Conservation (phyloP, 2,797 vertebrate genomes). For the Pachyuromys duprasi region DNA sequence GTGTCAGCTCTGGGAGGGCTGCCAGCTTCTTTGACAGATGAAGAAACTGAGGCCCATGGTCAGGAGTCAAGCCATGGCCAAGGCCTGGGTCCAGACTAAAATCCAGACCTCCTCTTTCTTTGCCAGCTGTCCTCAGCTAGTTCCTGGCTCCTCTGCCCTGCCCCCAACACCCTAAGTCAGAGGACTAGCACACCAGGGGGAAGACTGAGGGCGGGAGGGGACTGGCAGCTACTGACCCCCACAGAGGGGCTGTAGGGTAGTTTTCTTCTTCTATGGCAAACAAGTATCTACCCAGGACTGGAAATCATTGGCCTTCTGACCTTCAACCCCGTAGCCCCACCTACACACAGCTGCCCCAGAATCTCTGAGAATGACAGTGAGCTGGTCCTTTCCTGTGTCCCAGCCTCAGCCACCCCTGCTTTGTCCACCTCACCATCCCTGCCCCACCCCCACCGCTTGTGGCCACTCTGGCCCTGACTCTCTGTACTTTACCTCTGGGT, state of each 20-base stretch:
- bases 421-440: background rate
- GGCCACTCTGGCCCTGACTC: background rate
- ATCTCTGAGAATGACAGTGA: background rate
- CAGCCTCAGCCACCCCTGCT: background rate
- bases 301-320: background rate
- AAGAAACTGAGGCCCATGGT: constrained; percentile 23
- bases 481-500: background rate
- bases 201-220: background rate
- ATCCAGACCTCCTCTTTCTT: background rate
- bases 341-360: too few relatives aligned
- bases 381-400: background rate
- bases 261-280: background rate
- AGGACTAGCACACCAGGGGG: too few relatives aligned
- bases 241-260: background rate
- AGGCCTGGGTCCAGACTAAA: background rate
- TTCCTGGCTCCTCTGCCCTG: background rate
- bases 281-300: background rate
- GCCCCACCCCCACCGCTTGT: background rate
- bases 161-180: background rate
- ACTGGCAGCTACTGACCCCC: too few relatives aligned
- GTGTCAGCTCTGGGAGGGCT: background rate
- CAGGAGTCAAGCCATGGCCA: background rate
- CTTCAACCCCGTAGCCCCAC: background rate
- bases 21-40: background rate
- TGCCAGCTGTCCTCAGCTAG: background rate